These are phyloP conservation scores for Pollimyrus isidori DNA, from an alignment of 2,113 vertebrate species.

Conservation along the genomic window DNA sequence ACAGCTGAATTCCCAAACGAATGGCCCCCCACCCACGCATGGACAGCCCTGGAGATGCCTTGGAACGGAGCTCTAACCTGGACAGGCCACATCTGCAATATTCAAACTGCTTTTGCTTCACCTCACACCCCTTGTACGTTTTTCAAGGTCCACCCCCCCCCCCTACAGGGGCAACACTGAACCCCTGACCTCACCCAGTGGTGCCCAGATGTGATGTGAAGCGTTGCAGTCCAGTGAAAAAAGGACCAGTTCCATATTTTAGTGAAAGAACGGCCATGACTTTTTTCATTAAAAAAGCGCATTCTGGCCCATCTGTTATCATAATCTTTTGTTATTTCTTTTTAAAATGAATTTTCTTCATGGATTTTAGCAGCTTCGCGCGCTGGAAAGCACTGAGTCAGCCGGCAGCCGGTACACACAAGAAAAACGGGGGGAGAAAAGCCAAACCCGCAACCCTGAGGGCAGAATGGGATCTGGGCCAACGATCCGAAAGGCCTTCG, in stretches of 20 bases:
- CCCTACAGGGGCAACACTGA: not conserved
- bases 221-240: not conserved
- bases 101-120: not conserved
- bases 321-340: not conserved
- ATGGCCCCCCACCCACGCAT: not conserved
- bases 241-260: not conserved
- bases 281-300: not conserved
- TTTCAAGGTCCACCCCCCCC: not conserved
- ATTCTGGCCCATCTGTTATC: not conserved
- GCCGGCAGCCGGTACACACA: not conserved
- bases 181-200: not conserved
- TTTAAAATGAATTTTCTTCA: not conserved
- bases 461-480: not conserved
- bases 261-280: not conserved
- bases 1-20: not conserved
- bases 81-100: not conserved
- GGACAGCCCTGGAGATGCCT: not conserved
- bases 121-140: not conserved
- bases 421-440: not conserved
- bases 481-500: not conserved
- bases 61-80: not conserved
- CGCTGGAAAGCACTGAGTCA: not conserved
- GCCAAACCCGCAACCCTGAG: not conserved
- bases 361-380: not conserved
- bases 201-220: not conserved